Conservation (phyloP, 2,113 vertebrate genomes). For the Myotis yumanensis region DNA sequence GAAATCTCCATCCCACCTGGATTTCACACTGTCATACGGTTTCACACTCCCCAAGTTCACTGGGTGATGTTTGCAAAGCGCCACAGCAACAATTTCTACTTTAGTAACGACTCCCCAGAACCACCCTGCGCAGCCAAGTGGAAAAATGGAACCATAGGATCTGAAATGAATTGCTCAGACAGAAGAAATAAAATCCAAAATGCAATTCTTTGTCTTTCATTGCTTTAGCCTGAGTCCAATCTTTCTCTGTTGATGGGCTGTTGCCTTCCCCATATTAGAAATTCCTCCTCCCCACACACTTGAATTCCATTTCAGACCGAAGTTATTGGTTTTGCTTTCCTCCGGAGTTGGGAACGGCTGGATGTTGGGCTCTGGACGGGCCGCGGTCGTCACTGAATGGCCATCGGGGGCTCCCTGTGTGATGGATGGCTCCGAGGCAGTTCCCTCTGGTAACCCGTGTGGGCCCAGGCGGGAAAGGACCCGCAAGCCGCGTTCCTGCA, state of each 20-base stretch:
- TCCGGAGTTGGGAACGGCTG: neutral
- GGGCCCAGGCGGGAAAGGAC: neutral
- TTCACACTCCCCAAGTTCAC: neutral
- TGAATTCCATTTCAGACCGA: neutral
- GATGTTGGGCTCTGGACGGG: neutral
- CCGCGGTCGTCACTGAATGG: neutral
- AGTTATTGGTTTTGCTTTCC: conserved; percentile 21
- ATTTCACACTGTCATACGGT: neutral
- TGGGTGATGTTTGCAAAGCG: neutral
- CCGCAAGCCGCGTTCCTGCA: neutral
- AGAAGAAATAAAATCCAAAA: neutral
- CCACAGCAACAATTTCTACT: neutral
- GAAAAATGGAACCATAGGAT: neutral
- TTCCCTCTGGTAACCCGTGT: neutral
- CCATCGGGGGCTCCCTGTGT: neutral
- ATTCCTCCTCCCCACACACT: neutral
- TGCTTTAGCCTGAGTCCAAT: neutral
- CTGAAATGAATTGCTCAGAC: neutral
- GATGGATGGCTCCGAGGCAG: neutral
- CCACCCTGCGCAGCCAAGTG: neutral
- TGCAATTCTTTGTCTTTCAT: neutral
- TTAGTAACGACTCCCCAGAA: neutral
- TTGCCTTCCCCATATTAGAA: conserved; percentile 2
- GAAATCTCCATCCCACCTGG: neutral
- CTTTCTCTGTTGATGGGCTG: neutral